phyloP scores from a whole-genome alignment of 2,888 invertebrate genomes.

The Coelinius sp. region DNA sequence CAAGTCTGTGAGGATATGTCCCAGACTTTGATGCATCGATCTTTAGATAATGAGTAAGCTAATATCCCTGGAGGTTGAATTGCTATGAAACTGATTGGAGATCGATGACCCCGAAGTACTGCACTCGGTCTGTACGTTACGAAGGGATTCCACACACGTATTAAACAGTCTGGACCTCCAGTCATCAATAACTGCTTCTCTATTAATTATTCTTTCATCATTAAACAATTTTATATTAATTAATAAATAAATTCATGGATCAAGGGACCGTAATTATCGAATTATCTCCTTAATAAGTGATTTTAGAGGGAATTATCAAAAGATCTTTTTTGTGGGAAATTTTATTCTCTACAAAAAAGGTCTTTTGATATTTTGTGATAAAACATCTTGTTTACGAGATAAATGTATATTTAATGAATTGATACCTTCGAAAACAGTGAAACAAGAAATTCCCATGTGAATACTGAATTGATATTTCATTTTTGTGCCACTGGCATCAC shows the following conservation, averaged over 20 bases:
- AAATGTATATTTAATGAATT: background rate
- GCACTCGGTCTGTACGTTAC: conserved; percentile 78
- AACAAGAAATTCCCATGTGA: conserved; percentile 67
- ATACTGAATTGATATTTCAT: conserved; percentile 75
- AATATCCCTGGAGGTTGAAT: conserved; percentile 78
- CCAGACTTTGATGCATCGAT: conserved; percentile 84
- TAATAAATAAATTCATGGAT: no score
- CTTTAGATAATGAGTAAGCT: conserved; percentile 81
- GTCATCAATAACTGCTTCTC: conserved; percentile 72
- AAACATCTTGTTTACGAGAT: no score
- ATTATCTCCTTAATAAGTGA: no score
- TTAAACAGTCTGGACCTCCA: conserved; percentile 83
- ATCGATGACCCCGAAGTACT: conserved; percentile 79
- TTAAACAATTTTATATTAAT: no score
- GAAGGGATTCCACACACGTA: conserved; percentile 87
- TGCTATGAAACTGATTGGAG: conserved; percentile 78
- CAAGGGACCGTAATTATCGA: no score
- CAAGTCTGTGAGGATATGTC: conserved; percentile 78
- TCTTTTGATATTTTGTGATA: no score
- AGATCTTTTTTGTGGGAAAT: no score
- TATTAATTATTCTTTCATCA: no score
- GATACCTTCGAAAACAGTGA: conserved; percentile 60
- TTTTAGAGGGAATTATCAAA: no score
- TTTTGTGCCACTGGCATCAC: conserved; percentile 74
- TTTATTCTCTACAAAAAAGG: no score